Percentiles rank a stretch among this genome's conserved stretches.
These are phyloP conservation scores for Drosophila siamana DNA, from an alignment of 2,888 invertebrate species.

Conservation along the genomic window DNA sequence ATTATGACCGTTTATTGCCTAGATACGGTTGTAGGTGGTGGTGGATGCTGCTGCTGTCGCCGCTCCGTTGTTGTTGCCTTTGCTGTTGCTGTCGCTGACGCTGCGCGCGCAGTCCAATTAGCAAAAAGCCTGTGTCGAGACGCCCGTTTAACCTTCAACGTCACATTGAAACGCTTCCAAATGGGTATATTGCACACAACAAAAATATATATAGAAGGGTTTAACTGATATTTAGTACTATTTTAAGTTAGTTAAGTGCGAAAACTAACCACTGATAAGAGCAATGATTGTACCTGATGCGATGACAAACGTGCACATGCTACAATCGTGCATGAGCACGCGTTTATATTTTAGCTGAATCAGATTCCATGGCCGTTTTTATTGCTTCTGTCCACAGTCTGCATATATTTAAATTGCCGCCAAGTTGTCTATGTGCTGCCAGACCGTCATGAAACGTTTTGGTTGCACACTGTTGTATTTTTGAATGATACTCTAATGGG, in stretches of 20 bases:
- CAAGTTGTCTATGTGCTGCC: not conserved
- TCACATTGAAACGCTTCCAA: constrained; percentile 54
- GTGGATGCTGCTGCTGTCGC: constrained; percentile 11
- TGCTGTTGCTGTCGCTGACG: constrained; percentile 38
- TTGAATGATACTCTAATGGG: not conserved
- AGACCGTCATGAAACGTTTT: not conserved
- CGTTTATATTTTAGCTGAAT: not conserved
- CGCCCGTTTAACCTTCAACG: constrained; percentile 65
- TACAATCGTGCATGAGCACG: not conserved
- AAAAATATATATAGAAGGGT: constrained; percentile 4
- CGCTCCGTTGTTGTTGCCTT: constrained; percentile 18
- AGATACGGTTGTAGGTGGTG: constrained; percentile 5
- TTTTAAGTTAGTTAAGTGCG: not conserved
- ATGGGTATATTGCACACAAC: not conserved
- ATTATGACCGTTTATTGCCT: constrained; percentile 10
- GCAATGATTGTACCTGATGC: not conserved
- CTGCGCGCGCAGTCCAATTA: constrained; percentile 68
- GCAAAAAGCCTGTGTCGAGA: constrained; percentile 31
- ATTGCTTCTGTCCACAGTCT: not conserved
- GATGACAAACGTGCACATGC: not conserved
- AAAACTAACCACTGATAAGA: constrained; percentile 25
- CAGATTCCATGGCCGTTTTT: not conserved
- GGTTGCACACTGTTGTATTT: too few relatives aligned
- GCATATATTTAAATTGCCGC: not conserved
- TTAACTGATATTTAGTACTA: constrained; percentile 23